Evolutionary conservation across 1,140 invertebrate genomes (phyloP).

Genomic region (Arctopsyche grandis): DNA sequence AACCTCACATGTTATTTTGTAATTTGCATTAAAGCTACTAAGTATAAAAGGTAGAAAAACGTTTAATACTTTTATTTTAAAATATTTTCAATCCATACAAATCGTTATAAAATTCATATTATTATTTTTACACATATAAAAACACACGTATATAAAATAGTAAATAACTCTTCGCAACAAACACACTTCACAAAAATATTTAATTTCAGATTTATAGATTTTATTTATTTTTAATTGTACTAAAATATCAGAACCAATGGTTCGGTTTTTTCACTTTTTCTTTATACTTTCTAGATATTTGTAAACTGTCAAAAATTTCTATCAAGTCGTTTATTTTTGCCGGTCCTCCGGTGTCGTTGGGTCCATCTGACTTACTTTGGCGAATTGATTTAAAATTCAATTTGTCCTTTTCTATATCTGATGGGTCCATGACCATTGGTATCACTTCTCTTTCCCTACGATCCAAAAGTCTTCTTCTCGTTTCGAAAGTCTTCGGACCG

Average conservation of each 20-base stretch:
- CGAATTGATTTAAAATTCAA: background rate
- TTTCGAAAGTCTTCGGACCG: conserved; percentile 39
- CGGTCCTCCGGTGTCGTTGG: background rate
- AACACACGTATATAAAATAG: conserved; percentile 31
- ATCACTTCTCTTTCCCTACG: conserved; percentile 48
- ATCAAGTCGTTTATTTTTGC: conserved; percentile 46
- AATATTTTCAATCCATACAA: too few relatives aligned
- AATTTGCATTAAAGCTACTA: too few relatives aligned
- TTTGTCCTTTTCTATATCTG: background rate
- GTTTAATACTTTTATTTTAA: too few relatives aligned
- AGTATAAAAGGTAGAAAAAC: too few relatives aligned
- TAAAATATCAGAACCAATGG: conserved; percentile 48
- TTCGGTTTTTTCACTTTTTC: conserved; percentile 48
- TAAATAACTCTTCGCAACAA: background rate
- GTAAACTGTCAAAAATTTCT: conserved; percentile 49
- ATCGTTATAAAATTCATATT: too few relatives aligned
- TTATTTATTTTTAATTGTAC: background rate
- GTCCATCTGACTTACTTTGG: conserved; percentile 28
- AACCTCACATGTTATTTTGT: too few relatives aligned
- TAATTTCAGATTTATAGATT: background rate
- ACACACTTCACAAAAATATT: conserved; percentile 28
- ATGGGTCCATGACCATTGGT: background rate
- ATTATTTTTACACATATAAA: background rate
- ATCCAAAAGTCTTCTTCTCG: conserved; percentile 45
- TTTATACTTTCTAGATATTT: conserved; percentile 45